Evolutionary conservation across 2,797 vertebrate species (phyloP).

Genomic region (Aldrovandia affinis): DNA sequence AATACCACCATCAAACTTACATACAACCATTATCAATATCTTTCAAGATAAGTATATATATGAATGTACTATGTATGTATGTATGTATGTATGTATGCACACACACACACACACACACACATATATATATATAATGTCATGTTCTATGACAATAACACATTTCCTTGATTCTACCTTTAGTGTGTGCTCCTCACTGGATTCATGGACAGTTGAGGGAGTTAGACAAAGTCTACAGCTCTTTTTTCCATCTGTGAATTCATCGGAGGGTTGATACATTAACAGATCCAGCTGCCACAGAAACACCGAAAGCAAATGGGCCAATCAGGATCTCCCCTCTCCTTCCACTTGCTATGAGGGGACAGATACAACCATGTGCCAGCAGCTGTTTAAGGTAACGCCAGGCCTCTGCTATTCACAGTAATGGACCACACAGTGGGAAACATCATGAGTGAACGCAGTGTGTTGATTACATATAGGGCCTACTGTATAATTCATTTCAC

Average conservation of each 20-base stretch:
- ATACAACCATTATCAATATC: too few relatives aligned
- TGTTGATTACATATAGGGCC: slow-evolving; percentile 13
- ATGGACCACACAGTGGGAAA: neutral
- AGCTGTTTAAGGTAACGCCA: neutral
- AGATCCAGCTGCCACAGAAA: slow-evolving; percentile 15
- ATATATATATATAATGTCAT: slow-evolving; percentile 20
- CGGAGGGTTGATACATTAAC: slow-evolving; percentile 9
- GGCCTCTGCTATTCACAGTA: neutral
- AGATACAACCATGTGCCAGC: neutral
- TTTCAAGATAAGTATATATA: too few relatives aligned
- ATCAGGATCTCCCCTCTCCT: neutral
- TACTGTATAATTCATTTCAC: neutral
- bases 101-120: slow-evolving; percentile 19
- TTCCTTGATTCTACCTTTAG: neutral
- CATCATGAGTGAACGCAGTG: neutral
- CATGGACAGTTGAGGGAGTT: neutral
- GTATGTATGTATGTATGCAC: too few relatives aligned
- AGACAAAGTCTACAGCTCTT: neutral
- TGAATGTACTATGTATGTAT: too few relatives aligned
- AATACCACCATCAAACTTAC: neutral
- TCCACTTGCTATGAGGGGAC: neutral
- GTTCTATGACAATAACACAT: neutral
- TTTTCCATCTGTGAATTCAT: slow-evolving; percentile 16
- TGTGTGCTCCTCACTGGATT: neutral
- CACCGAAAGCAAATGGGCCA: neutral